Evolutionary conservation across 2,113 vertebrate species (phyloP).

Genomic region (Cercocebus atys): DNA sequence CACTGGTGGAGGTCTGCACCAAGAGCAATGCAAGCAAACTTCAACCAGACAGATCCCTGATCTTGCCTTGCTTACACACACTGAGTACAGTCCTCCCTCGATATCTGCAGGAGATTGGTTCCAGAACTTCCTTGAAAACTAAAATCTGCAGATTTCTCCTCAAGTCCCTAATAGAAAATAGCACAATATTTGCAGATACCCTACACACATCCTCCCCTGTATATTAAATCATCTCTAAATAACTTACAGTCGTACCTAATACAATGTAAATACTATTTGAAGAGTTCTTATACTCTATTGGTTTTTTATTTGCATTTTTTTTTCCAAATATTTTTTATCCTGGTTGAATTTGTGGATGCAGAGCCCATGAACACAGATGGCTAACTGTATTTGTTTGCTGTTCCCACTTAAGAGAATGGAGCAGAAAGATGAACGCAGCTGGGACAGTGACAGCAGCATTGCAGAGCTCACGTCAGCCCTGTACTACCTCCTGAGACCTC

Average conservation of each 20-base stretch:
- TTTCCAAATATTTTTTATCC: neutral
- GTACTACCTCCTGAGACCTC: neutral
- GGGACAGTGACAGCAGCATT: neutral
- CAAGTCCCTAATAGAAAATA: neutral
- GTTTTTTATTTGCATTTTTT: neutral
- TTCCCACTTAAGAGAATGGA: neutral
- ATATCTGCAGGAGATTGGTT: neutral
- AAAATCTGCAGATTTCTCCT: neutral
- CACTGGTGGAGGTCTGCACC: neutral
- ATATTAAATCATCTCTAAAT: neutral
- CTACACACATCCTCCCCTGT: neutral
- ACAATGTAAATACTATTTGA: neutral
- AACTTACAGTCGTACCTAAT: neutral
- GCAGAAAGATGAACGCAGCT: neutral
- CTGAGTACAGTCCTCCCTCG: neutral
- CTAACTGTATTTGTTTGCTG: neutral
- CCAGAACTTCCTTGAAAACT: neutral
- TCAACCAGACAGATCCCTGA: neutral
- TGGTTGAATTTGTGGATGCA: neutral
- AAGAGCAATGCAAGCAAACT: neutral
- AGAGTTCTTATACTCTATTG: neutral
- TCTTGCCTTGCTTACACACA: neutral
- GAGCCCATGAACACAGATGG: neutral
- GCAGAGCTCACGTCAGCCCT: neutral
- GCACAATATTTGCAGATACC: neutral